Conservation (phyloP, 1,140 invertebrate genomes). For the Holcopasites calliopsidis region DNA sequence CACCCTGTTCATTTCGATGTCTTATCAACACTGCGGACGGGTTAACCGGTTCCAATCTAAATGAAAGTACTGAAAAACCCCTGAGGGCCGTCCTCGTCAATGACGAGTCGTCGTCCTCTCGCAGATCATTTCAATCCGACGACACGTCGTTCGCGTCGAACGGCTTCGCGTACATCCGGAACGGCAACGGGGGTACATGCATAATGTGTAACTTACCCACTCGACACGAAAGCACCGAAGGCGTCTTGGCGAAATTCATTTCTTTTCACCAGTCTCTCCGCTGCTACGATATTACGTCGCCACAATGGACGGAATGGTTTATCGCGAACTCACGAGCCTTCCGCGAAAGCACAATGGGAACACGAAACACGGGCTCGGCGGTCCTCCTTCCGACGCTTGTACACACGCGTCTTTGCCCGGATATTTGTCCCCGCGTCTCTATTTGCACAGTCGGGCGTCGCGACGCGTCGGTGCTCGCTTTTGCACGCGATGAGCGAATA, state of each 20-base stretch:
- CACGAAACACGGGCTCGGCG: slow-evolving; percentile 57
- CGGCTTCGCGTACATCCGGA: no score
- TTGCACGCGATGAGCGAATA: slow-evolving; percentile 16
- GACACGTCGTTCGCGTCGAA: no score
- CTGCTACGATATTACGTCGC: background rate
- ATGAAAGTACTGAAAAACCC: no score
- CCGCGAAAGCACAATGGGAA: slow-evolving; percentile 47
- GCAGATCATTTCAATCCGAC: no score
- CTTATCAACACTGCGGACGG: background rate
- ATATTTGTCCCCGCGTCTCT: slow-evolving; percentile 14
- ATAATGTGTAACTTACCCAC: no score
- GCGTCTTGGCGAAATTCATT: slow-evolving; percentile 37
- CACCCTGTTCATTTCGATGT: no score
- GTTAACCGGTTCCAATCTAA: no score
- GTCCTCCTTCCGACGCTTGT: slow-evolving; percentile 13
- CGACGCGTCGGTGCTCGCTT: background rate
- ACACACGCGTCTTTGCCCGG: slow-evolving; percentile 17
- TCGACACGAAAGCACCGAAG: no score
- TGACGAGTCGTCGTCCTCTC: no score
- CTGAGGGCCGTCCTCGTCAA: no score
- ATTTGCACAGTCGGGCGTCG: slow-evolving; percentile 18
- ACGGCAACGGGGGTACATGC: no score
- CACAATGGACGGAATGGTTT: slow-evolving; percentile 38
- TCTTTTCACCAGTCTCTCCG: slow-evolving; percentile 10
- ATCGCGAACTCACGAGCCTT: slow-evolving; percentile 20